These are phyloP conservation scores for Gavialis gangeticus DNA, from an alignment of 2,113 vertebrate genomes.

Conservation along the genomic window DNA sequence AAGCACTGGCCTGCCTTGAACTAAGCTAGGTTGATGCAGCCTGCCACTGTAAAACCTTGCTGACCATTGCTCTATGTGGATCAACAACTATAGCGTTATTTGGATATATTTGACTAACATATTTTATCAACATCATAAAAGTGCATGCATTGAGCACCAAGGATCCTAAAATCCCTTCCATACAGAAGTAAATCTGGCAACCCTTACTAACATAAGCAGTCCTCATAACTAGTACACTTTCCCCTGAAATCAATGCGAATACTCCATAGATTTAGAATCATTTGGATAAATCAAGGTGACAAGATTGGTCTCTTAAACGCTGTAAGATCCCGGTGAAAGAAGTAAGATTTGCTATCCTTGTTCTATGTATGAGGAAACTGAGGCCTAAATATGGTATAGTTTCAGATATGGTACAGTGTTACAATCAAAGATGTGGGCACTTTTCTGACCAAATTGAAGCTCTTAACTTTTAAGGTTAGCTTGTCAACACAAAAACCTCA, in stretches of 20 bases:
- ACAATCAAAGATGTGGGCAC: not conserved
- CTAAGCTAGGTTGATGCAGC: too few species aligned
- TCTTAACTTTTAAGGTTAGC: not conserved
- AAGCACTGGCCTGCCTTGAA: too few species aligned
- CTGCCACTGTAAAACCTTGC: too few species aligned
- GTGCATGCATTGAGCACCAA: not conserved
- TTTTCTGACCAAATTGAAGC: not conserved
- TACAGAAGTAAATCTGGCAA: not conserved
- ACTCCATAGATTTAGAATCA: not conserved
- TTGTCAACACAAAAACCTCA: not conserved
- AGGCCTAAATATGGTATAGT: not conserved
- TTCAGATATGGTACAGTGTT: not conserved
- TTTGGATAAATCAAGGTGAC: fast-evolving
- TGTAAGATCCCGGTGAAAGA: not conserved
- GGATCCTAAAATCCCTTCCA: not conserved
- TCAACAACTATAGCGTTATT: not conserved
- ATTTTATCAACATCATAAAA: not conserved
- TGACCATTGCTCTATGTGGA: not conserved
- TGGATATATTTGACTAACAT: not conserved
- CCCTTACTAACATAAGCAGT: not conserved
- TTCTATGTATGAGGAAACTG: not conserved
- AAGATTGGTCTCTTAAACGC: not conserved
- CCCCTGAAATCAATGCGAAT: not conserved
- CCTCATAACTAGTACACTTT: not conserved
- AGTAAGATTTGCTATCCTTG: not conserved